Evolutionary conservation across 1,140 invertebrate species (phyloP), one percentile per base, ranked within the genome.

Genomic region (Mycetomoellerius zeteki): DNA sequence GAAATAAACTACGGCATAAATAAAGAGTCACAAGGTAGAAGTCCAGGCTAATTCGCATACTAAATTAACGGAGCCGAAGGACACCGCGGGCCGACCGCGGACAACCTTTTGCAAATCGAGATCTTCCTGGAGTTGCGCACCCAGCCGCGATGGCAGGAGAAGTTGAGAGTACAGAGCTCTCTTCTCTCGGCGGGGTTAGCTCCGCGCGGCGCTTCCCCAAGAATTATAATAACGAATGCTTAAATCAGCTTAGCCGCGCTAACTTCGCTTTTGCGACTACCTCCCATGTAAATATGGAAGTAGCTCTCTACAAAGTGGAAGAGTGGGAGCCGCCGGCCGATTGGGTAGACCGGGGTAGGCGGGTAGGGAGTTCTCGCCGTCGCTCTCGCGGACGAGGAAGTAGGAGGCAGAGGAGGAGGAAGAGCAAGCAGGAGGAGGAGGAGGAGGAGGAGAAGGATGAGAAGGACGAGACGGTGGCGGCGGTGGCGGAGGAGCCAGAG

Each of bases 151-250:
- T 33, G 71, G 21, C 56, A 67, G 76, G 30, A 73, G 58, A 90
- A 90, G 89, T 90, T 87, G 77, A 87, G 73, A 88, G 71, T 71
- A 64, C 50, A 27, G 86, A 75, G 84, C 76, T 81, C 84, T 87
- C 76, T 60, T 60, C 54, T 60, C 72, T 80, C 54, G 16, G 67
- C 65, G 67, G 72, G 82, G 86, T 75, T 90, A 91, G 88, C 84
- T 75, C 72, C 58, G 73, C 58, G 73, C 73, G 67, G 69, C 84
- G 62, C 86, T 90, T 92, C 88, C 85, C 91, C 91, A 92, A 94
- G 94, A 95, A 95, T 95, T 95, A 95, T 95, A 95, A 95, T 94
- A 95, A 95, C 94, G 93, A 95, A 94, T 94, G 94, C 94, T 94
- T 93, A 95, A 95, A 95, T 95, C 94, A 95, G 94, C 94, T 95